Evolutionary conservation across 1,140 invertebrate genomes (phyloP).

Genomic region (Neodiprion fabricii): DNA sequence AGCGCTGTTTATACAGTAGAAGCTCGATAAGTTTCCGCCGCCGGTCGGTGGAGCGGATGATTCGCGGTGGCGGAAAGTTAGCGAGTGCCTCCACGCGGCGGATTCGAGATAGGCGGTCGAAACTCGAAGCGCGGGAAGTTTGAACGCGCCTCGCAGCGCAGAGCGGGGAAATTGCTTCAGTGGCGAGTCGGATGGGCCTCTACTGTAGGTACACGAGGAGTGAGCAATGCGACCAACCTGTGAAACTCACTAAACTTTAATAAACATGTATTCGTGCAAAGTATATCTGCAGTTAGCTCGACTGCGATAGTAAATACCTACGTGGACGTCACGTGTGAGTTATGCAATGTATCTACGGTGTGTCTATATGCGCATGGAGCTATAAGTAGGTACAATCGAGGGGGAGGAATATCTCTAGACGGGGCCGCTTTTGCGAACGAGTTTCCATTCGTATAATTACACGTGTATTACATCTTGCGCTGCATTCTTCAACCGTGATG

Average conservation of each 20-base stretch:
- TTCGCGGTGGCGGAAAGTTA: too few species aligned
- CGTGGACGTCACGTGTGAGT: neutral
- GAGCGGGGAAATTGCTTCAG: too few species aligned
- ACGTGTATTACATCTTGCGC: neutral
- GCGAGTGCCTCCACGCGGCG: too few species aligned
- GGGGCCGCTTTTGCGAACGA: neutral
- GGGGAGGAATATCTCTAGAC: neutral
- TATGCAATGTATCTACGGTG: neutral
- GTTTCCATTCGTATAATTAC: neutral
- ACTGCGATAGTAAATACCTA: neutral
- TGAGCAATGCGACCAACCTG: neutral
- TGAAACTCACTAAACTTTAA: neutral
- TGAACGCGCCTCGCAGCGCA: too few species aligned
- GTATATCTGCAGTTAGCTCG: neutral
- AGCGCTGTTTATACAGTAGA: too few species aligned
- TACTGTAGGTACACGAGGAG: too few species aligned
- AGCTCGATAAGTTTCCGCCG: too few species aligned
- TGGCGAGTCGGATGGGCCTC: too few species aligned
- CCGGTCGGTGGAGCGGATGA: too few species aligned
- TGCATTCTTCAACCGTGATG: neutral
- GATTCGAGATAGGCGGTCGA: too few species aligned
- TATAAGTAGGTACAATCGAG: neutral
- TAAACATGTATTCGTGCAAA: slow-evolving; percentile 1
- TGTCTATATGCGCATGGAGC: neutral
- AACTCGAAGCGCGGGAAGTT: too few species aligned